Conservation (phyloP, 2,797 vertebrate genomes). For the Synanceia verrucosa region DNA sequence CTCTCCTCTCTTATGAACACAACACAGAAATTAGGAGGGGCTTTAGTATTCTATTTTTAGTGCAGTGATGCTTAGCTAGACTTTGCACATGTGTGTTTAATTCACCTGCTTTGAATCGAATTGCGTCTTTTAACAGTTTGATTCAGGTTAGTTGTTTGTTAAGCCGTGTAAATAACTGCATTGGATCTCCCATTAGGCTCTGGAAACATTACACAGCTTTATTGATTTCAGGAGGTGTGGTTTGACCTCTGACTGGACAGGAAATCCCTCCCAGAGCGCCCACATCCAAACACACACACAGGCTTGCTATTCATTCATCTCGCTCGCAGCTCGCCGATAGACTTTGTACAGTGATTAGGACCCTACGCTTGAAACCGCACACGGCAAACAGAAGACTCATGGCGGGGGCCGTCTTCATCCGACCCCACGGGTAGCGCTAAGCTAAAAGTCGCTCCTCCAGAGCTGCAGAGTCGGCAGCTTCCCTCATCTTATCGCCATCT, state of each 20-base stretch:
- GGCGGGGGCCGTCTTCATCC: constrained; percentile 12
- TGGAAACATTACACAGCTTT: constrained; percentile 51
- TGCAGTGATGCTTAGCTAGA: constrained; percentile 13
- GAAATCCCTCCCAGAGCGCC: constrained; percentile 43
- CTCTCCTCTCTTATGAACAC: constrained; percentile 8
- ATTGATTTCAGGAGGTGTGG: constrained; percentile 69
- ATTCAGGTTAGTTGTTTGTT: constrained; percentile 9
- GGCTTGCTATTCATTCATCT: constrained; percentile 40
- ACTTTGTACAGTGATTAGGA: constrained; percentile 57
- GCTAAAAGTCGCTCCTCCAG: constrained; percentile 59
- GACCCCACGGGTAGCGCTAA: constrained; percentile 47
- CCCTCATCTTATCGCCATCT: constrained; percentile 74
- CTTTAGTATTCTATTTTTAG: constrained; percentile 7
- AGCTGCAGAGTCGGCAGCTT: constrained; percentile 72
- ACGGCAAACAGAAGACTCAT: constrained; percentile 9
- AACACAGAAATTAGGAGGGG: not conserved
- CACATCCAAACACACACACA: constrained; percentile 45
- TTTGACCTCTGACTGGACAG: constrained; percentile 64
- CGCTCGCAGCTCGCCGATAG: constrained; percentile 12
- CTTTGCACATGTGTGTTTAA: constrained; percentile 26
- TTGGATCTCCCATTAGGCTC: constrained; percentile 40
- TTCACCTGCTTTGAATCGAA: constrained; percentile 14
- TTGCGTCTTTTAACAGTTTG: not conserved
- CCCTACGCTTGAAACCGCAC: constrained; percentile 33
- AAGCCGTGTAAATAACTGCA: constrained; percentile 48